Percentiles rank a stretch among this genome's conserved stretches.
Evolutionary conservation across 2,888 invertebrate genomes (phyloP).

Genomic region (Silvanus unidentatus): DNA sequence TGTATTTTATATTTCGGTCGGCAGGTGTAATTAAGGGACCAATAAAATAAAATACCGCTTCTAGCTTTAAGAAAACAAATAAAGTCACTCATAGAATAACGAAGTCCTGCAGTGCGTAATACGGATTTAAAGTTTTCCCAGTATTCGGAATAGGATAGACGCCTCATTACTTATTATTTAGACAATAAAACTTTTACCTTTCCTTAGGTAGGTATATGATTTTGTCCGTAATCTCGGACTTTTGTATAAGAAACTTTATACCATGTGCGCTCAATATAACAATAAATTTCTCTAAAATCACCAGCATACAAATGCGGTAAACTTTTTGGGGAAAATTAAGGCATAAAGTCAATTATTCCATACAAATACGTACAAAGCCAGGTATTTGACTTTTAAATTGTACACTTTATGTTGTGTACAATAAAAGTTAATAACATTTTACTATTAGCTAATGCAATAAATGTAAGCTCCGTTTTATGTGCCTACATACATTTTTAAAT

Average conservation of each 20-base stretch:
- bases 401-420: no score
- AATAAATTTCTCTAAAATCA: not conserved
- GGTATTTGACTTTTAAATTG: slow-evolving; percentile 2
- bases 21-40: slow-evolving; percentile 1
- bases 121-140: no score
- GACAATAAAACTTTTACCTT: slow-evolving; percentile 1
- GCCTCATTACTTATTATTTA: no score
- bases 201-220: not conserved
- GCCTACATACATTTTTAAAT: no score
- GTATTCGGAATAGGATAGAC: no score
- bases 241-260: no score
- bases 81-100: no score
- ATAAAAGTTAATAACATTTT: slow-evolving; percentile 8
- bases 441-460: slow-evolving; percentile 3
- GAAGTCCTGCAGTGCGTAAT: no score
- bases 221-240: no score
- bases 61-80: no score
- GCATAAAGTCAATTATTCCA: slow-evolving; percentile 2
- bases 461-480: not conserved
- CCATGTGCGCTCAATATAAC: no score
- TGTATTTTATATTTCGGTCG: not conserved
- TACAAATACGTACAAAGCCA: not conserved
- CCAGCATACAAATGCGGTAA: no score
- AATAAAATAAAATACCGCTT: slow-evolving; percentile 3
- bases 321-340: not conserved